A percentile compares a stretch with the other conserved stretches of the same genome.
Evolutionary conservation across 2,888 invertebrate species (phyloP).

Genomic region (Tillus elongatus): DNA sequence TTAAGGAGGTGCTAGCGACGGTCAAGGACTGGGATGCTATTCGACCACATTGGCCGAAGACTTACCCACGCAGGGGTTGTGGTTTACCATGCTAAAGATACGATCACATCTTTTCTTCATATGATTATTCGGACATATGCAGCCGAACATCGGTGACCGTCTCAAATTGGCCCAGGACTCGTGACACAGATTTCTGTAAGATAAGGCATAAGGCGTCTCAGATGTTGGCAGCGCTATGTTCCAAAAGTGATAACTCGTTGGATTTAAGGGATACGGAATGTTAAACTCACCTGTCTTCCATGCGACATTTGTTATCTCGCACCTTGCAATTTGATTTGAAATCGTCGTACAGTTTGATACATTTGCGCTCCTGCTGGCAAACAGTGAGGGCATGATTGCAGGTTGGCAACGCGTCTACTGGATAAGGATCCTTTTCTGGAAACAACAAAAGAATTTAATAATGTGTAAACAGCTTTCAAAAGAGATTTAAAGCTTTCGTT

Average conservation of each 20-base stretch:
- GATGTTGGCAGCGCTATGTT: too few species aligned
- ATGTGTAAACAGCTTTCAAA: too few species aligned
- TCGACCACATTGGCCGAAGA: too few species aligned
- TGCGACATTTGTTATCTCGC: constrained; percentile 76
- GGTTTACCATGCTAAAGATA: constrained; percentile 82
- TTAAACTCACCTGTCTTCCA: constrained; percentile 72
- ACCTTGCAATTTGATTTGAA: constrained; percentile 83
- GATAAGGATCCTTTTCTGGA: constrained; percentile 82
- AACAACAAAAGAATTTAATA: too few species aligned
- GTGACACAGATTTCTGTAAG: constrained; percentile 69
- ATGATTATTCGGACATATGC: constrained; percentile 85
- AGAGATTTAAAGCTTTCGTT: too few species aligned
- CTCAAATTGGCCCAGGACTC: constrained; percentile 82
- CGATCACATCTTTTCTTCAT: constrained; percentile 83
- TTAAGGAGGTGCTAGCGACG: too few species aligned
- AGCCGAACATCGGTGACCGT: constrained; percentile 83
- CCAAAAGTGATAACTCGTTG: too few species aligned
- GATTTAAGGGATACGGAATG: constrained; percentile 5
- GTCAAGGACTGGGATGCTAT: too few species aligned
- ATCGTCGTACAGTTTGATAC: constrained; percentile 72
- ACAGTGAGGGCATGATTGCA: constrained; percentile 83
- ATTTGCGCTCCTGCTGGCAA: constrained; percentile 73
- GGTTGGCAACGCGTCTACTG: constrained; percentile 79
- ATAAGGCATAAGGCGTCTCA: constrained; percentile 11
- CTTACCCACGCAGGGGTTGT: constrained; percentile 92